Base-by-base conservation (phyloP, 2,888 invertebrate genomes). In the Poecilus cupreus region DNA sequence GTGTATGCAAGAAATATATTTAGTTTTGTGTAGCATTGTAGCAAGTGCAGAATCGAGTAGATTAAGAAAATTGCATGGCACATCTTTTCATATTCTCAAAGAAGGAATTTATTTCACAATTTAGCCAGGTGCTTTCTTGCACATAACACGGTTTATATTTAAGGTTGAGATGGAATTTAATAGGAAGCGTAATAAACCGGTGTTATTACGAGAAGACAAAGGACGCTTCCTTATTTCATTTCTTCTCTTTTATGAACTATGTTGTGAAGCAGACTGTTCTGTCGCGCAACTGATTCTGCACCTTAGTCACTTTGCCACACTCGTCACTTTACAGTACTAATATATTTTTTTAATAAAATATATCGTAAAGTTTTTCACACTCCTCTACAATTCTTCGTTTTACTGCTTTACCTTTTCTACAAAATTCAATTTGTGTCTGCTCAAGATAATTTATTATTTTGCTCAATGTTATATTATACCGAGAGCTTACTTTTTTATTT, bases 131-230 rank as follows among this genome's bases (percentile, higher is more conserved):
- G 49, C 72, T 72, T 70, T 22, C 46, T 13, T 32, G 64, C 64
- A 64, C 16, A 70, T 70, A 70, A 74, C 49, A 70, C 76, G 20
- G 60, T 77, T 77, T 64, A 77, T 60, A 64, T 64, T 39, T 39
- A 64, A 64, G 64, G 46, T 11, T 46, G 24, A 77, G 32, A 76
- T 39, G 16, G 60, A 77, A 77, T 60, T 64, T 77, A 77, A 77
- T 77, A 77, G 77, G 43, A 64, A 77, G 46, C 26, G 64, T 77
- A 77, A 77, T 77, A 77, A 77, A 77, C 77, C 18, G 11, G 32
- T 37, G 64, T 60, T 60, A 60, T 77, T 60, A 60, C 43, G 37
- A 43, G 64, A 60, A 77, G 77, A 77, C 77, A 77, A 77, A 77
- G 46, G 60, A 77, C 13, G 60, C 60, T 77, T 60, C 6, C 77